A percentile compares a stretch with the other conserved stretches of the same genome.
These are phyloP conservation scores for Capitulum mitella DNA, from an alignment of 2,888 invertebrate genomes.

Conservation along the genomic window DNA sequence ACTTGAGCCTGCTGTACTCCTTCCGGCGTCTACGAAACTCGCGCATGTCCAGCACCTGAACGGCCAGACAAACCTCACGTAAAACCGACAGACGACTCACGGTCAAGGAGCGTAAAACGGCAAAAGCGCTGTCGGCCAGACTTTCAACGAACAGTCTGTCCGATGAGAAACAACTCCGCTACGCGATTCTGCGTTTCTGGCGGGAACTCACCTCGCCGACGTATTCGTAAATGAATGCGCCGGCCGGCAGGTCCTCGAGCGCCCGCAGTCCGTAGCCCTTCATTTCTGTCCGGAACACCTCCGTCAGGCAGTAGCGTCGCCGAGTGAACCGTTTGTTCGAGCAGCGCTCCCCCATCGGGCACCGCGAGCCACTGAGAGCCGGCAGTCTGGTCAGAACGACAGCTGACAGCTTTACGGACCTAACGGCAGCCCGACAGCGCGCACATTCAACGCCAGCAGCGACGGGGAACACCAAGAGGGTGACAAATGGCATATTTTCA, in stretches of 20 bases:
- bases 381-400: too few species aligned
- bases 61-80: too few species aligned
- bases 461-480: too few species aligned
- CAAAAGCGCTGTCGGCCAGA: too few species aligned
- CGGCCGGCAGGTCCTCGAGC: constrained; percentile 62
- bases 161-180: too few species aligned
- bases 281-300: constrained; percentile 69
- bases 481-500: too few species aligned
- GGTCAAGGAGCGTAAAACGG: too few species aligned
- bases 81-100: too few species aligned
- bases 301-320: constrained; percentile 71
- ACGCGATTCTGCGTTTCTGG: not conserved
- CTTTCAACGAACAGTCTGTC: too few species aligned
- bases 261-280: constrained; percentile 95
- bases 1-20: constrained; percentile 80
- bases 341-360: constrained; percentile 81
- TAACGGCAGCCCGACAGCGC: too few species aligned
- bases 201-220: constrained; percentile 74
- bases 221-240: constrained; percentile 95
- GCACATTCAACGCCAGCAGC: too few species aligned
- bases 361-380: constrained; percentile 76
- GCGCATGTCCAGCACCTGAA: constrained; percentile 34
- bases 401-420: too few species aligned
- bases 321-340: constrained; percentile 91
- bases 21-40: constrained; percentile 82